Conservation (phyloP, 2,113 vertebrate genomes). For the Buteo buteo region DNA sequence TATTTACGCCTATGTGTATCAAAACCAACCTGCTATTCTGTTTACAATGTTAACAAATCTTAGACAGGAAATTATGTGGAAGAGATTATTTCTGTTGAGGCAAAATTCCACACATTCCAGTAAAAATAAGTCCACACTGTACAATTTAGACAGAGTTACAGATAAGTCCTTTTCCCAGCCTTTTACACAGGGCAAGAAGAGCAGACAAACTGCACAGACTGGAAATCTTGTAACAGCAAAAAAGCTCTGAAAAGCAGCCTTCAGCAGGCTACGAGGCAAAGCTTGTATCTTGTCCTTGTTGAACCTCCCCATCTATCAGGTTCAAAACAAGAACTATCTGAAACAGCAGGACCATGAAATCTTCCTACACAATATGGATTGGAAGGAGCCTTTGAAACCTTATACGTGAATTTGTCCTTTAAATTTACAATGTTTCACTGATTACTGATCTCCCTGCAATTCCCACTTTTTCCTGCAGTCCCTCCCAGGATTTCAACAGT, state of each 20-base stretch:
- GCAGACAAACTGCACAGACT: neutral
- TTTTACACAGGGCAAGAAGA: neutral
- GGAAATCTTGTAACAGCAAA: neutral
- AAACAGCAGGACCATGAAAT: neutral
- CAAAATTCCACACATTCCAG: neutral
- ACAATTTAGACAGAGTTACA: neutral
- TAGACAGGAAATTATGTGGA: neutral
- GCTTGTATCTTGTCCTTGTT: neutral
- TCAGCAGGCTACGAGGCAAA: neutral
- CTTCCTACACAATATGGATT: neutral
- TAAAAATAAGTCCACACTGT: neutral
- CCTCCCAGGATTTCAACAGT: neutral
- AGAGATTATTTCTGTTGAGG: neutral
- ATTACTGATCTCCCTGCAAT: neutral
- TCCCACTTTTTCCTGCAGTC: neutral
- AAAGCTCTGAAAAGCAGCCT: neutral
- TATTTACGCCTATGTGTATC: neutral
- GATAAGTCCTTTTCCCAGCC: neutral
- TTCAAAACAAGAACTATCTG: neutral
- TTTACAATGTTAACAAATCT: neutral
- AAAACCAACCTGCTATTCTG: neutral
- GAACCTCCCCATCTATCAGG: neutral
- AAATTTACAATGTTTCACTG: neutral
- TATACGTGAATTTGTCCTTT: neutral
- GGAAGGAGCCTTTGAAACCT: neutral